Conservation (phyloP, 2,888 invertebrate species). For the Lasioglossum lativentre region DNA sequence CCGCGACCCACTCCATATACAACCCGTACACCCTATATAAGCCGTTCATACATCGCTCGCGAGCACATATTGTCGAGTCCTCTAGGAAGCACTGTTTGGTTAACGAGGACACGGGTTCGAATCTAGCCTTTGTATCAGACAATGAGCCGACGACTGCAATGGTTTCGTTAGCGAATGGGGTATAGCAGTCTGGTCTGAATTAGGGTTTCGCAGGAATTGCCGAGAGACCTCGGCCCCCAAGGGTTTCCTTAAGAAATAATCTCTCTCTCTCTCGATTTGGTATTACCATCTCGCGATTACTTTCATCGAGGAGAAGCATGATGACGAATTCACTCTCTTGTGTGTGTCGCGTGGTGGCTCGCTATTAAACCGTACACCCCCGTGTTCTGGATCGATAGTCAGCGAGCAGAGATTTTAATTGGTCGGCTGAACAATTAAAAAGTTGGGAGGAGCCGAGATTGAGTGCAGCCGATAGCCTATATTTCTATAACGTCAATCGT, state of each 20-base stretch:
- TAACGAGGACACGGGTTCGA: constrained; percentile 17
- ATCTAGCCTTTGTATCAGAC: neutral
- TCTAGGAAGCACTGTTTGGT: constrained; percentile 3
- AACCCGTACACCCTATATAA: neutral
- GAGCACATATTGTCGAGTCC: constrained; percentile 1
- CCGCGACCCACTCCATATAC: neutral
- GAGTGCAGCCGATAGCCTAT: constrained; percentile 2
- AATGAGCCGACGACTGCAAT: neutral
- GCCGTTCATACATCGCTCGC: neutral
- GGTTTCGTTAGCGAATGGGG: neutral
- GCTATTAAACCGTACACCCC: neutral
- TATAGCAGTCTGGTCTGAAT: neutral
- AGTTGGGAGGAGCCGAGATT: constrained; percentile 7
- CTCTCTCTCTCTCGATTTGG: neutral
- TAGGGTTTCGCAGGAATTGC: neutral
- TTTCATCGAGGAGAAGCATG: neutral
- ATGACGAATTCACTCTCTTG: neutral
- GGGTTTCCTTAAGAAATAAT: neutral
- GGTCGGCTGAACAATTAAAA: constrained; percentile 3
- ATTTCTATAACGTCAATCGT: neutral
- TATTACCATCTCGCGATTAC: neutral
- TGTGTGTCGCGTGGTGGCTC: neutral
- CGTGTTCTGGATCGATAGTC: constrained; percentile 2
- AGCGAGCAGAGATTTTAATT: constrained; percentile 6
- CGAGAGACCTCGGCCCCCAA: neutral